These are phyloP conservation scores for Deroplatys truncata DNA, from an alignment of 2,888 invertebrate species.

Conservation along the genomic window DNA sequence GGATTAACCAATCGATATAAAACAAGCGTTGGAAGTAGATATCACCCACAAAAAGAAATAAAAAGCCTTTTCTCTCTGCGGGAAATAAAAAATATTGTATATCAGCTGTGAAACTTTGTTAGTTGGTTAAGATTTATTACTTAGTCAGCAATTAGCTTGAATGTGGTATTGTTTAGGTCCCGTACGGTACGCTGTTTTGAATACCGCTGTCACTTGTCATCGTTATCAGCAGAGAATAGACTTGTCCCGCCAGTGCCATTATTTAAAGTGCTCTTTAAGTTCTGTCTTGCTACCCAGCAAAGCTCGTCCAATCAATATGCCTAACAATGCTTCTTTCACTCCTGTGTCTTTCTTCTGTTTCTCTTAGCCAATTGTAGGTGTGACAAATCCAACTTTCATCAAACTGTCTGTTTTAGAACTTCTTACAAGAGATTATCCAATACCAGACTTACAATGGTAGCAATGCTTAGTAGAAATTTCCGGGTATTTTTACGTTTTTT, in stretches of 20 bases:
- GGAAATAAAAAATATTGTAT: neutral
- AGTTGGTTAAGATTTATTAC: neutral
- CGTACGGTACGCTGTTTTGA: neutral
- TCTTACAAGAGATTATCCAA: no score
- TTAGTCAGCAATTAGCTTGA: neutral
- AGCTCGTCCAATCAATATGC: neutral
- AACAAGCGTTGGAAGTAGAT: neutral
- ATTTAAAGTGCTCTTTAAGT: neutral
- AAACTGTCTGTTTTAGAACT: no score
- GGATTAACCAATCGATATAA: conserved; percentile 1
- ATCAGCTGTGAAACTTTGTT: neutral
- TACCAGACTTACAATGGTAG: no score
- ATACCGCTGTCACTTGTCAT: neutral
- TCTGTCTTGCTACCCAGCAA: neutral
- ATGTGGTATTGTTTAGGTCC: neutral
- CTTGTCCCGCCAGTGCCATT: neutral
- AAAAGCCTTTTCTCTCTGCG: neutral
- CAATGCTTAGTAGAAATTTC: no score
- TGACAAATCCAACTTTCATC: no score
- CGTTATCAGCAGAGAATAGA: neutral
- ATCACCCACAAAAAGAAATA: neutral
- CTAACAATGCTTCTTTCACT: neutral
- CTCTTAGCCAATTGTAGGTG: no score
- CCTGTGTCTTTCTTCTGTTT: no score
- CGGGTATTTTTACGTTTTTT: no score